These are phyloP conservation scores for Lithophane socia DNA, from an alignment of 2,888 invertebrate species.

Conservation along the genomic window DNA sequence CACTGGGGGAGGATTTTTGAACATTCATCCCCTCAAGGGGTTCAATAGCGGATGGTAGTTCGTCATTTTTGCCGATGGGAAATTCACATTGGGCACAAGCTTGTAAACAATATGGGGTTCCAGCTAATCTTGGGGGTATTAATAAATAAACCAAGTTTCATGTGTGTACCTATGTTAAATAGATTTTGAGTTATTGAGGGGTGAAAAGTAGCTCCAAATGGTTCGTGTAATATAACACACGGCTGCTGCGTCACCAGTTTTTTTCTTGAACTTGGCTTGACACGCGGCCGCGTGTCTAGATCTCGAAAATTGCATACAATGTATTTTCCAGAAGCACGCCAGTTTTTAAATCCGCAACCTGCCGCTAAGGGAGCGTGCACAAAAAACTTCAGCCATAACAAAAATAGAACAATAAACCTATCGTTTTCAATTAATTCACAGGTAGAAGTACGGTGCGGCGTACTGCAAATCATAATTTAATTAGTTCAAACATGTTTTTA, in stretches of 20 bases:
- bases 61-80: no score
- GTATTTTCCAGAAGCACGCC: neutral
- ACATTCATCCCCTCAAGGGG: neutral
- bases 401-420: constrained; percentile 4
- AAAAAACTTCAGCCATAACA: neutral
- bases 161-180: no score
- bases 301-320: neutral
- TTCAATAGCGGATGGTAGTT: neutral
- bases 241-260: no score
- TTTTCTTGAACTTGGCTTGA: no score
- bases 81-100: neutral
- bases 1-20: neutral
- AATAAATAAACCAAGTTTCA: no score
- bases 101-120: no score
- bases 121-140: no score
- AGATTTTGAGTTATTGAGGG: no score
- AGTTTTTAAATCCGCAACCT: neutral
- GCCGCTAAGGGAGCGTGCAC: neutral
- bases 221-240: no score
- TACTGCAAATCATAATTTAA: constrained; percentile 42
- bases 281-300: no score
- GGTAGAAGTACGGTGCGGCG: neutral
- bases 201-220: no score
- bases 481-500: constrained; percentile 57
- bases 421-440: constrained; percentile 26